A percentile compares a stretch with the other conserved stretches of the same genome.
Conservation (phyloP, 2,888 invertebrate genomes). For the Trissolcus japonicus region DNA sequence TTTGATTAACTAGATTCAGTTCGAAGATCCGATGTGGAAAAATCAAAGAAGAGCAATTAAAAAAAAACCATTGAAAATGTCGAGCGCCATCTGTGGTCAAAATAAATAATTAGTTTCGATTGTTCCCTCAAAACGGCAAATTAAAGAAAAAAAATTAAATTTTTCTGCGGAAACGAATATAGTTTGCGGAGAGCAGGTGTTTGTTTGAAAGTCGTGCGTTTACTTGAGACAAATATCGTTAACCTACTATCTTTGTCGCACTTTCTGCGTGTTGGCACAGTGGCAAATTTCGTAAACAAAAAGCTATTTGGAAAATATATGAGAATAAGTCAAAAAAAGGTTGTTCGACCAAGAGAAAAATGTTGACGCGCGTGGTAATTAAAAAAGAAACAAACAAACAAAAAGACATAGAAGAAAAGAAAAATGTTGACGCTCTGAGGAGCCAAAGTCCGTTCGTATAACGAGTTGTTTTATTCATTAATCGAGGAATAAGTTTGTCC, state of each 20-base stretch:
- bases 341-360: slow-evolving; percentile 4
- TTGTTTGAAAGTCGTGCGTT: slow-evolving; percentile 32
- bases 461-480: not conserved
- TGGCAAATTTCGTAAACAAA: slow-evolving; percentile 17
- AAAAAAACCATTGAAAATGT: not conserved
- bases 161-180: no score
- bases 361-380: not conserved
- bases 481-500: slow-evolving; percentile 5
- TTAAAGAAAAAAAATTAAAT: no score
- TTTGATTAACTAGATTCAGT: slow-evolving; percentile 12
- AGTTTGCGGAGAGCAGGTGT: slow-evolving; percentile 13
- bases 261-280: slow-evolving; percentile 9
- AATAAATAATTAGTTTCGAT: not conserved
- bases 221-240: slow-evolving; percentile 44
- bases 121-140: not conserved
- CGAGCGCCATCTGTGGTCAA: no score
- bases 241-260: slow-evolving; percentile 41
- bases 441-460: slow-evolving; percentile 1
- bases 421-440: not conserved
- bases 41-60: not conserved
- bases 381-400: not conserved
- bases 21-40: slow-evolving; percentile 3
- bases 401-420: not conserved
- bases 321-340: no score
- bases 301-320: not conserved